These are phyloP conservation scores for Bruchidius siliquastri DNA, from an alignment of 2,888 invertebrate species.

Conservation along the genomic window DNA sequence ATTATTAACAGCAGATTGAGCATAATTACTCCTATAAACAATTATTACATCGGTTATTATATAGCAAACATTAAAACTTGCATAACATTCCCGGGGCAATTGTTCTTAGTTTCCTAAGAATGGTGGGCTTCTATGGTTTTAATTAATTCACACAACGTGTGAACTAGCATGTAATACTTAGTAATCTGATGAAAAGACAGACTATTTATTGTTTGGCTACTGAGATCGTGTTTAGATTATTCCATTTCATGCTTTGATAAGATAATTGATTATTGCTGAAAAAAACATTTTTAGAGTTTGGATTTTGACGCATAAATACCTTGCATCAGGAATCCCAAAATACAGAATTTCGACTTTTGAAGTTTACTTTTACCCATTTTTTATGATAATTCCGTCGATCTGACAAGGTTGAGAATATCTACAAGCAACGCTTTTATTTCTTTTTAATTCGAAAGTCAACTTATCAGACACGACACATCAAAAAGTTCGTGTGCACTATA, in stretches of 20 bases:
- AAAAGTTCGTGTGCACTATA: no score
- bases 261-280: no score
- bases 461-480: no score
- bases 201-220: not conserved
- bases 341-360: no score
- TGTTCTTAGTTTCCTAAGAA: not conserved
- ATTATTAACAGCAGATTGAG: not conserved
- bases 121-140: not conserved
- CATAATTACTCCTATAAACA: not conserved
- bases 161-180: not conserved
- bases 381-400: no score
- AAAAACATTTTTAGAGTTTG: no score
- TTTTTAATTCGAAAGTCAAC: no score
- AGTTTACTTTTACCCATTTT: no score
- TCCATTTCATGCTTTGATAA: not conserved
- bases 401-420: no score
- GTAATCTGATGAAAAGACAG: not conserved
- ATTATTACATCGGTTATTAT: not conserved
- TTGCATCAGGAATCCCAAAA: no score
- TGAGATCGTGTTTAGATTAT: not conserved
- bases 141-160: not conserved
- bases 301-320: no score
- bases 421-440: no score
- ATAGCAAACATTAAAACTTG: not conserved
- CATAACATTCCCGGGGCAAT: not conserved